phyloP scores from a whole-genome alignment of 2,888 invertebrate genomes.

The Bhutanitis thaidina region DNA sequence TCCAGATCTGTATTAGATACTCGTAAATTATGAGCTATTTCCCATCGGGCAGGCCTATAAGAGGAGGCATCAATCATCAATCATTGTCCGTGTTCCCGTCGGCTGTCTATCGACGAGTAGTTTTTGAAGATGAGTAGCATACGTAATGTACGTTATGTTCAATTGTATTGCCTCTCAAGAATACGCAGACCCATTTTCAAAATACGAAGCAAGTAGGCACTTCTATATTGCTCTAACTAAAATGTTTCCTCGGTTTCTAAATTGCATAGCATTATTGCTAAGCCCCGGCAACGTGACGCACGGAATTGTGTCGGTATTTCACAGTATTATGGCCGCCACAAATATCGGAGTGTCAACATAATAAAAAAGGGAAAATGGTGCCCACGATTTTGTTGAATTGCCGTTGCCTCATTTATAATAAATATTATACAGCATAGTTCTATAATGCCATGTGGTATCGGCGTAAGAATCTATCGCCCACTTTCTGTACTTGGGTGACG shows the following conservation, averaged over 20 bases:
- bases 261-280: slow-evolving; percentile 26
- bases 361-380: slow-evolving; percentile 43
- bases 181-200: neutral
- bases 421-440: too few species aligned
- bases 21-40: slow-evolving; percentile 41
- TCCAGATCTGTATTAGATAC: slow-evolving; percentile 33
- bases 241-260: too few species aligned
- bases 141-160: slow-evolving; percentile 37
- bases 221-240: too few species aligned
- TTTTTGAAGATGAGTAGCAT: slow-evolving; percentile 33
- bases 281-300: slow-evolving; percentile 33
- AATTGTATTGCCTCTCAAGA: neutral
- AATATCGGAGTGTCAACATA: slow-evolving; percentile 42
- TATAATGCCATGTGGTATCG: too few species aligned
- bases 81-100: slow-evolving; percentile 53
- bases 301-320: slow-evolving; percentile 32
- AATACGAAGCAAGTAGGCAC: neutral
- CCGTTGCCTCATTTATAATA: slow-evolving; percentile 42
- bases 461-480: too few species aligned
- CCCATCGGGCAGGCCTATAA: slow-evolving; percentile 34
- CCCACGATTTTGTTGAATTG: slow-evolving; percentile 41
- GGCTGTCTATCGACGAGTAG: slow-evolving; percentile 45
- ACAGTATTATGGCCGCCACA: slow-evolving; percentile 34
- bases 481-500: too few species aligned
- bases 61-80: slow-evolving; percentile 65